Evolutionary conservation across 1,140 invertebrate genomes (phyloP), one percentile per base, ranked within the genome.

Genomic region (Harlomillsia oculata): DNA sequence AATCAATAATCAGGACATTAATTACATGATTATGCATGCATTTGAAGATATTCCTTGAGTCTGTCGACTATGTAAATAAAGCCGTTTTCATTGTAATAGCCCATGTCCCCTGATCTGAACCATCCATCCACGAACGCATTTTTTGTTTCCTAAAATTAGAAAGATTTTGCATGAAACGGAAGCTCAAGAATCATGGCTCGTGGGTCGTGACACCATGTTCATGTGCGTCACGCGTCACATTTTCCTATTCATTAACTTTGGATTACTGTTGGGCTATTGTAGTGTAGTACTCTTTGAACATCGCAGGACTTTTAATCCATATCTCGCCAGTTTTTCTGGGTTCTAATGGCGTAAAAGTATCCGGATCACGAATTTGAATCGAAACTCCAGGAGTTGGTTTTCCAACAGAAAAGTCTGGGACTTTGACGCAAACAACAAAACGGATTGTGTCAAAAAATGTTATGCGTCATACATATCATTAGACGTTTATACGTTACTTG

Each of bases 11-110:
- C n/a, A n/a, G n/a, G n/a, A n/a, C n/a, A n/a, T n/a, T n/a, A 45
- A 45, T 52, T 54, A 64, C 60, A 43, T 60, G 57, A 43, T 62
- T 55, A 16, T 50, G 55, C 28, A 41, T 53, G 29, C 61, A 66
- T 46, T 70, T 70, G 41, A 70, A 67, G 26, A 69, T 56, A n/a
- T 48, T 69, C 67, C 53, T 70, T 71, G 5, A 66, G 53, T 37
- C 70, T 60, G 49, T 70, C 69, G 16, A 66, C 56, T n/a, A 71
- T 60, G 34, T 56, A 66, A 30, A 71, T 59, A 26, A 39, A 62
- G 1, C 67, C 69, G 9, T 69, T 63, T 28, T 65, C 55, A 46
- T 67, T 60, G 40, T 67, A 68, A 23, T 63, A 63, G 8, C 62
- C 67, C 41, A 69, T 58, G 44, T 69, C 68, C 0, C 69, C 68